Evolutionary conservation across 1,140 invertebrate species (phyloP).

Genomic region (Cecropterus lyciades): DNA sequence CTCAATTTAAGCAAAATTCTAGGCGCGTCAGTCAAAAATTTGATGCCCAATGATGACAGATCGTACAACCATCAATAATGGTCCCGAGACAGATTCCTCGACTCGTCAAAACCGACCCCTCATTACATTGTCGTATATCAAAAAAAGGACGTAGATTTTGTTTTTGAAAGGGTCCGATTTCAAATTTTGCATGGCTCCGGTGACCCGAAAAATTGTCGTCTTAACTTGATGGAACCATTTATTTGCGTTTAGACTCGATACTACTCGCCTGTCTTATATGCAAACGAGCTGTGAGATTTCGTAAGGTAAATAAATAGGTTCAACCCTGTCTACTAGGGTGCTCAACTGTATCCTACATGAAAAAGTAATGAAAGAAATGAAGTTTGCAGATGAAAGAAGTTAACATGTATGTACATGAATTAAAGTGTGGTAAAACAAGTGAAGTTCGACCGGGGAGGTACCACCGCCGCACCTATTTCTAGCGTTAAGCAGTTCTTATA

Average conservation of each 20-base stretch:
- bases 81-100: slow-evolving; percentile 9
- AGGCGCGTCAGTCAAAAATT: slow-evolving; percentile 19
- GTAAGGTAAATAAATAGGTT: slow-evolving; percentile 43
- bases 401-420: too few relatives aligned
- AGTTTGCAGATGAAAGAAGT: too few relatives aligned
- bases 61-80: slow-evolving; percentile 23
- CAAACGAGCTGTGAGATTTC: slow-evolving; percentile 58
- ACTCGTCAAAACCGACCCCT: slow-evolving; percentile 22
- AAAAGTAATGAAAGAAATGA: too few relatives aligned
- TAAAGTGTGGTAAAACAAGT: too few relatives aligned
- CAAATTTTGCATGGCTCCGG: slow-evolving; percentile 61
- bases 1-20: slow-evolving; percentile 6
- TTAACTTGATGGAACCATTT: slow-evolving; percentile 68
- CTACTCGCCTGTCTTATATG: slow-evolving; percentile 62
- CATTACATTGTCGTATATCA: slow-evolving; percentile 43
- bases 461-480: too few relatives aligned
- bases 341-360: not conserved
- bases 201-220: slow-evolving; percentile 69
- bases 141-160: slow-evolving; percentile 53
- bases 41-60: slow-evolving; percentile 14
- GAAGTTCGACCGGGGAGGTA: too few relatives aligned
- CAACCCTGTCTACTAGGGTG: slow-evolving; percentile 2
- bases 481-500: too few relatives aligned
- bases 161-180: slow-evolving; percentile 52
- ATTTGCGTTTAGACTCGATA: slow-evolving; percentile 66